Evolutionary conservation across 2,888 invertebrate genomes (phyloP).

Genomic region (Clistopyga incitator): DNA sequence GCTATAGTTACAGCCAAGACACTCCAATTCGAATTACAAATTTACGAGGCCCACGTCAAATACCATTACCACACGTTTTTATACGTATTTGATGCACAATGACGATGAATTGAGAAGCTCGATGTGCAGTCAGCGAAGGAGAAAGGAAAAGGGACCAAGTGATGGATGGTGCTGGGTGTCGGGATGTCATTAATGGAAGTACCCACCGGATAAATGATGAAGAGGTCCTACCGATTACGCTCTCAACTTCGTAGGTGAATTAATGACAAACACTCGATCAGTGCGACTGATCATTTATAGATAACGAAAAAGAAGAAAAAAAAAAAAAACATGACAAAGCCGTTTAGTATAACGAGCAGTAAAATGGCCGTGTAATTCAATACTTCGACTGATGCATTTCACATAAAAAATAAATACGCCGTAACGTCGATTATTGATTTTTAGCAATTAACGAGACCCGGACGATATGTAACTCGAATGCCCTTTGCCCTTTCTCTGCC

Average conservation of each 20-base stretch:
- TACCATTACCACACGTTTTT: neutral
- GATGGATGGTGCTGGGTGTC: constrained; percentile 26
- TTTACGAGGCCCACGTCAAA: neutral
- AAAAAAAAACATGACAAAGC: neutral
- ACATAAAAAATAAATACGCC: neutral
- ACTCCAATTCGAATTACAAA: too few species aligned
- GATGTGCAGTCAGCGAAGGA: neutral
- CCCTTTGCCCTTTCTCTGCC: neutral
- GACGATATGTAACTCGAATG: neutral
- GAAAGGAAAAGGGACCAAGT: neutral
- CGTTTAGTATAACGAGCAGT: neutral
- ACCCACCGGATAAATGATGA: constrained; percentile 4
- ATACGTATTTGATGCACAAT: neutral
- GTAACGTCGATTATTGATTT: neutral
- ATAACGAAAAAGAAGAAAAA: neutral
- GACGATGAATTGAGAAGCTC: neutral
- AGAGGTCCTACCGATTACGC: neutral
- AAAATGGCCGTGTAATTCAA: neutral
- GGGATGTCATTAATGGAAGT: constrained; percentile 22
- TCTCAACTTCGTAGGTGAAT: neutral
- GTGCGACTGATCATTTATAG: neutral
- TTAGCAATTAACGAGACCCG: neutral
- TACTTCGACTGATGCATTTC: neutral
- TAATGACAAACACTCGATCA: neutral
- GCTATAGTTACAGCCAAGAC: neutral